Percentiles rank a stretch among this genome's conserved stretches.
phyloP scores from a whole-genome alignment of 2,888 invertebrate species.

The Eristalis arbustorum region DNA sequence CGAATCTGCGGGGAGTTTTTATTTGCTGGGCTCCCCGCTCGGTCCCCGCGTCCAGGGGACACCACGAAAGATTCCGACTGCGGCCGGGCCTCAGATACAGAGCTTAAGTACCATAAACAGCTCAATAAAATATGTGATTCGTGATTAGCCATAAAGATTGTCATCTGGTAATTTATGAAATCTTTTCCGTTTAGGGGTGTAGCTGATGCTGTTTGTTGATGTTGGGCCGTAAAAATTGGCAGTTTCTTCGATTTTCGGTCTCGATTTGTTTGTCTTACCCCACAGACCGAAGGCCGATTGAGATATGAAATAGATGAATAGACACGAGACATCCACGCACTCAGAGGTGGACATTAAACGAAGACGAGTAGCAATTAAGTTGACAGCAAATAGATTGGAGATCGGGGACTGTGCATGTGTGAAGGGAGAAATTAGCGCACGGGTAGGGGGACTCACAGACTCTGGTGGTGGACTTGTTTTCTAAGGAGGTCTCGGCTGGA shows the following conservation, averaged over 20 bases:
- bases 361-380: slow-evolving; percentile 42
- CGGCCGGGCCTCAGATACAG: slow-evolving; percentile 11
- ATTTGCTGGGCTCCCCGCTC: slow-evolving; percentile 17
- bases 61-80: neutral
- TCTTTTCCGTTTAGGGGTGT: slow-evolving; percentile 16
- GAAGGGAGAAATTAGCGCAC: neutral
- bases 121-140: slow-evolving; percentile 70
- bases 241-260: slow-evolving; percentile 16
- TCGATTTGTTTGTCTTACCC: slow-evolving; percentile 50
- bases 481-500: neutral
- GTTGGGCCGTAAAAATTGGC: slow-evolving; percentile 59
- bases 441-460: neutral
- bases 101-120: slow-evolving; percentile 66
- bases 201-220: slow-evolving; percentile 49
- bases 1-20: slow-evolving; percentile 62
- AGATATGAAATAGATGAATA: slow-evolving; percentile 47
- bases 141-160: slow-evolving; percentile 71
- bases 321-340: neutral
- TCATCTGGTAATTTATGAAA: slow-evolving; percentile 68
- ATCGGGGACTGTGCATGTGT: neutral
- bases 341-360: slow-evolving; percentile 2
- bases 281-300: slow-evolving; percentile 2
- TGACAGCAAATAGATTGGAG: neutral
- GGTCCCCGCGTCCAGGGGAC: neutral
- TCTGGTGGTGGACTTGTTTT: neutral